Evolutionary conservation across 1,140 invertebrate species (phyloP).

Genomic region (Drosophila bocki): DNA sequence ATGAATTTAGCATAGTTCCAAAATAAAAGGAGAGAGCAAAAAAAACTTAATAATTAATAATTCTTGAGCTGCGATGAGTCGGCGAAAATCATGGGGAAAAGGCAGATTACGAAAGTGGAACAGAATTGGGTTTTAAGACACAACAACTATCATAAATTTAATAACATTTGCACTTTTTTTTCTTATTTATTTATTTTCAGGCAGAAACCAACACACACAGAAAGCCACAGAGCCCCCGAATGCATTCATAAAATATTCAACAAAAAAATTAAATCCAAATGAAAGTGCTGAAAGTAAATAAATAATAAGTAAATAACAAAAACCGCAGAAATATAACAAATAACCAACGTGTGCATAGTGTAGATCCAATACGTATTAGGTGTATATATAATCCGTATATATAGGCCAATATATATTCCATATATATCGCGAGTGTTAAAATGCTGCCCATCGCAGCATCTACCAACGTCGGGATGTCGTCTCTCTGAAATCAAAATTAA

Average conservation of each 20-base stretch:
- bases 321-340: conserved; percentile 38
- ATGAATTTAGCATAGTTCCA: conserved; percentile 40
- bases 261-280: conserved; percentile 28
- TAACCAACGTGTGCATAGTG: conserved; percentile 41
- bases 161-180: conserved; percentile 45
- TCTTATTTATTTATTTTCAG: conserved; percentile 31
- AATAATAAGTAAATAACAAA: conserved; percentile 36
- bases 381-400: conserved; percentile 35
- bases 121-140: conserved; percentile 26
- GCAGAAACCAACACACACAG: conserved; percentile 31
- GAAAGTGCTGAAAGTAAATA: conserved; percentile 55
- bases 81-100: conserved; percentile 45
- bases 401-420: not conserved
- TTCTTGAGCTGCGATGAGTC: conserved; percentile 47
- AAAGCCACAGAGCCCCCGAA: not conserved
- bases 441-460: conserved; percentile 51
- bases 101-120: conserved; percentile 30
- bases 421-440: conserved; percentile 41
- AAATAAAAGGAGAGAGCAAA: not conserved
- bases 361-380: conserved; percentile 29
- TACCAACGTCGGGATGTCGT: conserved; percentile 21
- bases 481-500: conserved; percentile 49
- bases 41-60: conserved; percentile 43
- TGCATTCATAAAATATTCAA: conserved; percentile 26
- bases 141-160: conserved; percentile 25